These are phyloP conservation scores for Rhadina sibilatrix DNA, from an alignment of 2,113 vertebrate species.

Conservation along the genomic window DNA sequence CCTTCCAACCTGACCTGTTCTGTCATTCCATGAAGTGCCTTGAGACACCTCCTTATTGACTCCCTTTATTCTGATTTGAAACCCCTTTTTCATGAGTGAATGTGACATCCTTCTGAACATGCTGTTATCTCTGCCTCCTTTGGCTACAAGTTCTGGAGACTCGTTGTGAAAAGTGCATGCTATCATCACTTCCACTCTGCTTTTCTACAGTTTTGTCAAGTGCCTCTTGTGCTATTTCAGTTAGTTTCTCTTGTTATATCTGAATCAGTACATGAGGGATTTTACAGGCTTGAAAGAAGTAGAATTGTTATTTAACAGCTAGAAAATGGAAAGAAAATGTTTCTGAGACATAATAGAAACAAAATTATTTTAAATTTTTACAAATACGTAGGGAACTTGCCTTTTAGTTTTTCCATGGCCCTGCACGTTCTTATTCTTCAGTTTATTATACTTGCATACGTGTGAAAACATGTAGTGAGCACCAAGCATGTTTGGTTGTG, in stretches of 20 bases:
- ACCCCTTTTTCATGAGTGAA: not conserved
- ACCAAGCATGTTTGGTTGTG: not conserved
- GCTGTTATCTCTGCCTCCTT: not conserved
- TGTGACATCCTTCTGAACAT: not conserved
- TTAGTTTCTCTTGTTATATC: not conserved
- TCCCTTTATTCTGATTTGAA: not conserved
- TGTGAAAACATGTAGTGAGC: accelerated
- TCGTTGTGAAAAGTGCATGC: not conserved
- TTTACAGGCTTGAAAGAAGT: not conserved
- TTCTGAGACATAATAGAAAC: not conserved
- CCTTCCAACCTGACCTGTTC: not conserved
- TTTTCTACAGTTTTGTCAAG: not conserved
- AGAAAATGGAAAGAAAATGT: not conserved
- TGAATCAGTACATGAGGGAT: not conserved
- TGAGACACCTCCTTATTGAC: not conserved
- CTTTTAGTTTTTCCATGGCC: not conserved
- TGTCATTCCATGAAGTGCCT: not conserved
- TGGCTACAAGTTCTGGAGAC: not conserved
- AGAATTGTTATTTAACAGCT: not conserved
- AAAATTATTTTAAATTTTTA: not conserved
- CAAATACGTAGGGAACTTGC: not conserved
- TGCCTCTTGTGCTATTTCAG: not conserved
- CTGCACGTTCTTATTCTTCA: not conserved
- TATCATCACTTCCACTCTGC: not conserved
- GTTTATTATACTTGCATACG: not conserved